A percentile compares a stretch with the other conserved stretches of the same genome.
Evolutionary conservation across 2,113 vertebrate species (phyloP).

Genomic region (Anas platyrhynchos): DNA sequence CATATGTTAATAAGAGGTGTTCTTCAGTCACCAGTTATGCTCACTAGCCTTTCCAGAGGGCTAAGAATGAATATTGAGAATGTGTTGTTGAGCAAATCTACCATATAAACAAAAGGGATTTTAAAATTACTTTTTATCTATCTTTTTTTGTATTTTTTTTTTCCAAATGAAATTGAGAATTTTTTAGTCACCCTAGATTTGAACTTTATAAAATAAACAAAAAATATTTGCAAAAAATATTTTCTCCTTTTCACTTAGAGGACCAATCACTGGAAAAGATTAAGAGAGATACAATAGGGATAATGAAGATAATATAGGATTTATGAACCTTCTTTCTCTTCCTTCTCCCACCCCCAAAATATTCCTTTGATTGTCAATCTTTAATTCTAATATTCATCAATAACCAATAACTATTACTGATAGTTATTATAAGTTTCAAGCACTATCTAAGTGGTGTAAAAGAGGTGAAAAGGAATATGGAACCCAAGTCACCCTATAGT

Average conservation of each 20-base stretch:
- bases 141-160: background rate
- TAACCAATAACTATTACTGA: background rate
- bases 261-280: background rate
- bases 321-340: background rate
- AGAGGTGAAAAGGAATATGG: background rate
- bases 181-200: background rate
- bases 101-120: background rate
- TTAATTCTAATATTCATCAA: background rate
- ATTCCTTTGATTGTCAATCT: background rate
- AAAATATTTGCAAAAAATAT: background rate
- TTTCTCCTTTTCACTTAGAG: background rate
- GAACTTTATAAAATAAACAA: background rate
- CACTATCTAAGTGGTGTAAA: background rate
- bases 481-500: background rate
- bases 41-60: background rate
- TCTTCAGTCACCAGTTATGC: background rate
- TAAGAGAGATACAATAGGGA: background rate
- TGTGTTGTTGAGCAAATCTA: background rate
- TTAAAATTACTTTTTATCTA: background rate
- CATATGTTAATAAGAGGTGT: accelerated
- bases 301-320: background rate
- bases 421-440: background rate
- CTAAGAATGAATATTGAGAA: background rate
- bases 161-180: background rate
- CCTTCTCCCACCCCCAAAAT: background rate